Percentiles rank a stretch among this genome's conserved stretches.
Evolutionary conservation across 2,888 invertebrate genomes (phyloP).

Genomic region (Gastrophysa polygoni): DNA sequence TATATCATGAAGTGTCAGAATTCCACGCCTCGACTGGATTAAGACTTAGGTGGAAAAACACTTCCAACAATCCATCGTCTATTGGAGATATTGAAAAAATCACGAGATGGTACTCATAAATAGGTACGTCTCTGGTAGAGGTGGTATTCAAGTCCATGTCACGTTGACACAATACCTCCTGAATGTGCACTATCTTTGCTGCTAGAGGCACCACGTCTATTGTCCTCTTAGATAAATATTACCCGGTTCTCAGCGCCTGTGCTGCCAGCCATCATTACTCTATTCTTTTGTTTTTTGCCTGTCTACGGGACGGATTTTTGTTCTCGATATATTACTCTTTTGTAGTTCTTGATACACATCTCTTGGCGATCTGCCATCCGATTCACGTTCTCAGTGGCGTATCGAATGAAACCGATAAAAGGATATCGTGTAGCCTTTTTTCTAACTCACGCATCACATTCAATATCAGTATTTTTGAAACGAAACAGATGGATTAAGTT

Average conservation of each 20-base stretch:
- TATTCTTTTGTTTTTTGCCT: constrained; percentile 40
- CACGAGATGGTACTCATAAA: no score
- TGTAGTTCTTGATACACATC: constrained; percentile 10
- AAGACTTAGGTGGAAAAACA: no score
- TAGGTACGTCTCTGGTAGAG: constrained; percentile 25
- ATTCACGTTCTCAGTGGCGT: background rate
- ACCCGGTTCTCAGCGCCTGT: constrained; percentile 49
- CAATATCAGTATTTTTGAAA: no score
- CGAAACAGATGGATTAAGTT: no score
- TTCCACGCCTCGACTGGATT: no score
- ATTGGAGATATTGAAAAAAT: no score
- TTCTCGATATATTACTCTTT: constrained; percentile 14
- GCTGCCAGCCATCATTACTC: constrained; percentile 44
- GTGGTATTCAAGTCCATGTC: constrained; percentile 41
- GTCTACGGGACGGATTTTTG: constrained; percentile 6
- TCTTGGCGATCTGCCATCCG: constrained; percentile 5
- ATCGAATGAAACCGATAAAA: background rate
- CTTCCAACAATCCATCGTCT: no score
- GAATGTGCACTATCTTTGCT: constrained; percentile 54
- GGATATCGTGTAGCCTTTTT: no score
- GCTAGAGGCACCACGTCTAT: constrained; percentile 51
- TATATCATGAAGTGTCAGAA: no score
- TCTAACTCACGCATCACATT: no score
- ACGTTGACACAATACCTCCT: constrained; percentile 52
- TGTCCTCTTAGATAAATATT: constrained; percentile 54